Evolutionary conservation across 2,888 invertebrate genomes (phyloP).

Genomic region (Galeruca laticollis): DNA sequence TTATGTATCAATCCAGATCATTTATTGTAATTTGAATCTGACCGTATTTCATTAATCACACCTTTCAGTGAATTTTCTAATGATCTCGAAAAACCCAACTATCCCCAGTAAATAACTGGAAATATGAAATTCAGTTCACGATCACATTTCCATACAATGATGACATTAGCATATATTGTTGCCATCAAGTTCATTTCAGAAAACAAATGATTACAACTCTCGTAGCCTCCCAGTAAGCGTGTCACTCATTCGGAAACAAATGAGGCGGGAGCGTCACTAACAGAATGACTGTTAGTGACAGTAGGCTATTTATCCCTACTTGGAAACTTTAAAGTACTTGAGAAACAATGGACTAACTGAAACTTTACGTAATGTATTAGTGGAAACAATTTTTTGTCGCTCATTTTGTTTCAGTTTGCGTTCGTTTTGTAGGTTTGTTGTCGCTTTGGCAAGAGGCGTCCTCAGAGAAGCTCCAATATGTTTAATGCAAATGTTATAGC

Average conservation of each 20-base stretch:
- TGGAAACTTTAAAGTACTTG: conserved; percentile 50
- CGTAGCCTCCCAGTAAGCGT: conserved; percentile 38
- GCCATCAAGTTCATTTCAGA: conserved; percentile 29
- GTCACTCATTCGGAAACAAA: conserved; percentile 52
- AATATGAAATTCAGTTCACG: conserved; percentile 14
- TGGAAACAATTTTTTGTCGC: conserved; percentile 35
- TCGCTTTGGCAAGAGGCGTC: background rate
- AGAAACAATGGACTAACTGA: conserved; percentile 47
- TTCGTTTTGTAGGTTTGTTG: background rate
- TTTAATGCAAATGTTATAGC: background rate
- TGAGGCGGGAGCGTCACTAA: conserved; percentile 51
- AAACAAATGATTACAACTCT: conserved; percentile 45
- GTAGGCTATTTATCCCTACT: conserved; percentile 55
- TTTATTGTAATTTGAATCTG: too few species aligned
- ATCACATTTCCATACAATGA: conserved; percentile 20
- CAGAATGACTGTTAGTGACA: conserved; percentile 50
- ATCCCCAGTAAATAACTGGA: background rate
- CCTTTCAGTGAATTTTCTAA: background rate
- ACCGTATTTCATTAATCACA: too few species aligned
- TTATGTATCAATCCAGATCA: too few species aligned
- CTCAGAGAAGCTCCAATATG: background rate
- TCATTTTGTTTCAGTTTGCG: conserved; percentile 4
- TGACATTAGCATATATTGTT: conserved; percentile 33
- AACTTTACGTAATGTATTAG: conserved; percentile 46
- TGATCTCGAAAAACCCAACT: background rate